Conservation (phyloP, 2,888 invertebrate genomes). For the Agriotes lineatus region DNA sequence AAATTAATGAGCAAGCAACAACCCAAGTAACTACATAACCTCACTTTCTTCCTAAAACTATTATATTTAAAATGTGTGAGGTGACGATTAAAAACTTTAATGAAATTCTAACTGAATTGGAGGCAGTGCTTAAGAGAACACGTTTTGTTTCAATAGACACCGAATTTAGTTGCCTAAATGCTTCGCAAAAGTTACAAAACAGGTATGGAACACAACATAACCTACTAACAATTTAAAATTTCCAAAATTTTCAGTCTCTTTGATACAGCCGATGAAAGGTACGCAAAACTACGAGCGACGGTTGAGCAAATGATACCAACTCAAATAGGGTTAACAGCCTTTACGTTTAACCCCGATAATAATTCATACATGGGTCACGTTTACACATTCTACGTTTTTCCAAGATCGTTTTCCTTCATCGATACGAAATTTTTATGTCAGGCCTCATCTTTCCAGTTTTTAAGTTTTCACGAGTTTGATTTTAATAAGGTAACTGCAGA, state of each 20-base stretch:
- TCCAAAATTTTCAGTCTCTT: constrained; percentile 69
- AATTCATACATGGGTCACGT: constrained; percentile 72
- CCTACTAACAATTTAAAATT: constrained; percentile 26
- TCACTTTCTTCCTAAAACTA: not conserved
- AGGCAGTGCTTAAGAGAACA: constrained; percentile 69
- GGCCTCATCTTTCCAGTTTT: constrained; percentile 74
- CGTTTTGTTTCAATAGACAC: constrained; percentile 78
- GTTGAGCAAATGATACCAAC: constrained; percentile 71
- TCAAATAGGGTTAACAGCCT: constrained; percentile 79
- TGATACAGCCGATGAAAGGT: constrained; percentile 70
- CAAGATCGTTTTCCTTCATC: constrained; percentile 73
- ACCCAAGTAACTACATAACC: too few species aligned
- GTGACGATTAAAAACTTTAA: constrained; percentile 74
- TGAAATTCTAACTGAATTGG: constrained; percentile 70
- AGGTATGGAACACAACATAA: constrained; percentile 52
- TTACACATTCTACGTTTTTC: constrained; percentile 79
- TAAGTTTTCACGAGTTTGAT: constrained; percentile 75
- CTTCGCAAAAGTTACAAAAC: constrained; percentile 58
- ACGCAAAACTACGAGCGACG: constrained; percentile 67
- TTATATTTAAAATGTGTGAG: constrained; percentile 72
- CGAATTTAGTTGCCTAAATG: constrained; percentile 76
- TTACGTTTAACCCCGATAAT: constrained; percentile 70
- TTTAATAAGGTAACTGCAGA: constrained; percentile 75
- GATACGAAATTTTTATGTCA: constrained; percentile 74
- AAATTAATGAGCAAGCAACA: too few species aligned